phyloP scores from a whole-genome alignment of 1,140 invertebrate genomes.

The Thaumetopoea pityocampa region DNA sequence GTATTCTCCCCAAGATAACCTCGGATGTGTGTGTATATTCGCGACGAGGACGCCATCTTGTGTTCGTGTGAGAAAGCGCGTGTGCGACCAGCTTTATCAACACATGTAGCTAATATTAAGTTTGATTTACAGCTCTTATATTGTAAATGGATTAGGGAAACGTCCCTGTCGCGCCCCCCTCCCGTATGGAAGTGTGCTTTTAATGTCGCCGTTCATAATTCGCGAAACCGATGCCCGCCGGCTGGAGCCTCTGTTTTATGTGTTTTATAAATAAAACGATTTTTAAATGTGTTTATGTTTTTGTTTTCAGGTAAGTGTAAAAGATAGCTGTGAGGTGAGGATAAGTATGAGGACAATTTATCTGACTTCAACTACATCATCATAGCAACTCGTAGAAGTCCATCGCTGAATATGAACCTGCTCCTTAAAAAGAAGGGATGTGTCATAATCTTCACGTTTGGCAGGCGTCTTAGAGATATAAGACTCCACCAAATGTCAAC shows the following conservation, averaged over 20 bases:
- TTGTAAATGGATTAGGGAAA: conserved; percentile 72
- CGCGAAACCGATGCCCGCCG: conserved; percentile 24
- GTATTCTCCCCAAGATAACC: conserved; percentile 12
- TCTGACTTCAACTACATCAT: too few species aligned
- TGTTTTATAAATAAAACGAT: conserved; percentile 27
- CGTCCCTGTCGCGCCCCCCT: conserved; percentile 44
- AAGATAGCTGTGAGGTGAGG: too few species aligned
- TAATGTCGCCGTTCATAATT: conserved; percentile 50
- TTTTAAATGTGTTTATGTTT: conserved; percentile 26
- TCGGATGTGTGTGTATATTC: neutral
- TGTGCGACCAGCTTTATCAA: conserved; percentile 50
- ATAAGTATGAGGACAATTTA: too few species aligned
- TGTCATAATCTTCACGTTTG: too few species aligned
- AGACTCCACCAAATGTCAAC: too few species aligned
- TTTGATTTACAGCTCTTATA: conserved; percentile 74
- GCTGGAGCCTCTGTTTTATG: conserved; percentile 16
- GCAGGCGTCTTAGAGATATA: too few species aligned
- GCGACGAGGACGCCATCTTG: conserved; percentile 27
- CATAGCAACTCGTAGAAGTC: too few species aligned
- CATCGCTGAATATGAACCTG: too few species aligned
- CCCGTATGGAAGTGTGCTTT: conserved; percentile 31
- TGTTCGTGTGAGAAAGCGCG: conserved; percentile 28
- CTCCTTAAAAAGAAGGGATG: too few species aligned
- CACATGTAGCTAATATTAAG: conserved; percentile 71
- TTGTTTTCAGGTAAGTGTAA: conserved; percentile 41